Evolutionary conservation across 2,888 invertebrate genomes (phyloP).

Genomic region (Alloscopus bannaensis): DNA sequence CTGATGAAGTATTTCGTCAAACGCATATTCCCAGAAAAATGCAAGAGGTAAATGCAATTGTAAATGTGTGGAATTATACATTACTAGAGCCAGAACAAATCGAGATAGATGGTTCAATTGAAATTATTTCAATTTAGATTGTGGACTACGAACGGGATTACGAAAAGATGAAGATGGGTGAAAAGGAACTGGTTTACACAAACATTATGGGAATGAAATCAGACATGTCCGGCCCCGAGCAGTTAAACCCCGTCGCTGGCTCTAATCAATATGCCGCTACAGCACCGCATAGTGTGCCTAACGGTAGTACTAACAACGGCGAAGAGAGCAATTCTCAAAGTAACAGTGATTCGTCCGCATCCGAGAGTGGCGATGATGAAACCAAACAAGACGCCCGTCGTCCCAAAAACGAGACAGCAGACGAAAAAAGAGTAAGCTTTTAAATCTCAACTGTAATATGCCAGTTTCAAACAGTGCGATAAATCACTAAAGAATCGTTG

Average conservation of each 20-base stretch:
- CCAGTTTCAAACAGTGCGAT: not conserved
- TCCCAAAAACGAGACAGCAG: slow-evolving; percentile 77
- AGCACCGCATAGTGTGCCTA: slow-evolving; percentile 59
- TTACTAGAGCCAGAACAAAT: not conserved
- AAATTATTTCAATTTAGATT: slow-evolving; percentile 76
- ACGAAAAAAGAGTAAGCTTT: slow-evolving; percentile 75
- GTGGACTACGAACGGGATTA: slow-evolving; percentile 91
- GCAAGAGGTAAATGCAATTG: slow-evolving; percentile 79
- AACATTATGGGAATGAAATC: slow-evolving; percentile 90
- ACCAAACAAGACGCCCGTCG: slow-evolving; percentile 73
- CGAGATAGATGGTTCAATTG: slow-evolving; percentile 4
- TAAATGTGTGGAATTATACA: not conserved
- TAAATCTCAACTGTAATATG: not conserved
- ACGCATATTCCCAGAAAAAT: slow-evolving; percentile 95
- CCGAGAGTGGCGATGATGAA: slow-evolving; percentile 58
- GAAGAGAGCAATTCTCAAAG: slow-evolving; percentile 62
- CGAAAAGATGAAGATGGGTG: slow-evolving; percentile 84
- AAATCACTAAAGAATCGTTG: not conserved
- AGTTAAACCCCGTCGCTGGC: slow-evolving; percentile 73
- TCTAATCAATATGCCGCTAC: slow-evolving; percentile 25
- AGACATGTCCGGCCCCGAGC: slow-evolving; percentile 84
- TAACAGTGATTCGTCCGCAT: slow-evolving; percentile 63
- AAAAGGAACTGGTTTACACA: slow-evolving; percentile 87
- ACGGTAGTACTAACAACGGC: slow-evolving; percentile 49
- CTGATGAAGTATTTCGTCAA: slow-evolving; percentile 95